Percentiles rank a stretch among this genome's conserved stretches.
phyloP scores from a whole-genome alignment of 2,113 vertebrate genomes.

The Pelusios castaneus region DNA sequence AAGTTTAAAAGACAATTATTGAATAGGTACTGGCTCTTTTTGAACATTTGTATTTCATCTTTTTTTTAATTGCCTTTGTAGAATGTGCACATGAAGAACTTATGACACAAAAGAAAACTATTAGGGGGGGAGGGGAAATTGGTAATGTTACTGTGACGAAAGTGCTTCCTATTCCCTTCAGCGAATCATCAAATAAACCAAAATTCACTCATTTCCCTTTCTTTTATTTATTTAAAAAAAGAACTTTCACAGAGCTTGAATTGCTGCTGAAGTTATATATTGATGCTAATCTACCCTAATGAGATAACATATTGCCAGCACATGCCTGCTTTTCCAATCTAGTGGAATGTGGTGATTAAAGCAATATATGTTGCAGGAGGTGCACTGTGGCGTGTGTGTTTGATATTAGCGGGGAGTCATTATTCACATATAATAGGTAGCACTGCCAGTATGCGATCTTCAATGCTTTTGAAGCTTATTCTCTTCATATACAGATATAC shows the following conservation, averaged over 20 bases:
- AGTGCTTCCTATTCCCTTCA: neutral
- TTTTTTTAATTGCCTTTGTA: neutral
- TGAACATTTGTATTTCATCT: neutral
- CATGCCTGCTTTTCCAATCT: neutral
- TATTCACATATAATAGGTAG: conserved; percentile 36
- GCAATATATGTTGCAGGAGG: neutral
- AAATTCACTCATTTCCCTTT: neutral
- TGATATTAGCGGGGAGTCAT: neutral
- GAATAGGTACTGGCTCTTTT: neutral
- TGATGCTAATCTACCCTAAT: neutral
- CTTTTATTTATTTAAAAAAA: neutral
- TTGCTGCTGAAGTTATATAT: neutral
- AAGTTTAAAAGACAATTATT: neutral
- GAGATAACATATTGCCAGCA: neutral
- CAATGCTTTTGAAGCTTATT: conserved; percentile 23
- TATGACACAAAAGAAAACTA: neutral
- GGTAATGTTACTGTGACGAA: neutral
- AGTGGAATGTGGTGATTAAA: neutral
- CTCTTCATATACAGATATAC: neutral
- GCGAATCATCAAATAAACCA: neutral
- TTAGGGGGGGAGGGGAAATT: neutral
- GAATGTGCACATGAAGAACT: neutral
- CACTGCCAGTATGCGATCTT: conserved; percentile 13
- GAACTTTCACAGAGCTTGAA: neutral
- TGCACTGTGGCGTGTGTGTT: accelerated